These are phyloP conservation scores for Myotis pilosus DNA, from an alignment of 2,797 vertebrate species.

Conservation along the genomic window DNA sequence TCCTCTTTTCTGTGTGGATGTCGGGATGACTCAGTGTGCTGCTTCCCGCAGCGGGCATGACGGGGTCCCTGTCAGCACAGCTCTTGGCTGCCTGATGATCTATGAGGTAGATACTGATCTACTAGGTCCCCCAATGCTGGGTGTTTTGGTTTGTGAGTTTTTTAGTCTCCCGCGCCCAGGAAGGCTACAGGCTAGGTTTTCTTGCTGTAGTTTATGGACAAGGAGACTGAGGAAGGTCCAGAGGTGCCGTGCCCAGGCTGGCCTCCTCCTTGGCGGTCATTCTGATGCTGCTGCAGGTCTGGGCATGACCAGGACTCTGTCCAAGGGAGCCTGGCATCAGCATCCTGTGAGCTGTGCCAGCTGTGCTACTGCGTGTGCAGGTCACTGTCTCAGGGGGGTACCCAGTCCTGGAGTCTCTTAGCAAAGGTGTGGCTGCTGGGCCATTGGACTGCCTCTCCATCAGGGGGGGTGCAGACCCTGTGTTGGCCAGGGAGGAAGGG, in stretches of 20 bases:
- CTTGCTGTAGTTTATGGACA: background rate
- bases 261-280: background rate
- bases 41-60: background rate
- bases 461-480: background rate
- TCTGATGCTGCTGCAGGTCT: background rate
- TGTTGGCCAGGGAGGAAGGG: background rate
- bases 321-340: background rate
- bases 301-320: background rate
- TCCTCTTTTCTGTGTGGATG: background rate
- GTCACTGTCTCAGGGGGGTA: background rate
- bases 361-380: background rate
- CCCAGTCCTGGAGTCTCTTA: background rate
- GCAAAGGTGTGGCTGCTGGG: background rate
- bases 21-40: background rate
- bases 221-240: background rate
- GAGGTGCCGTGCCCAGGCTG: background rate
- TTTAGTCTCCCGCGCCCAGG: background rate
- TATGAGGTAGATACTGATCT: background rate
- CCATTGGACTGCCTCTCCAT: background rate
- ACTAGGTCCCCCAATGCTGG: background rate
- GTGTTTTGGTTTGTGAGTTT: background rate
- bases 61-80: background rate
- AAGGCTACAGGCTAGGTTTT: background rate
- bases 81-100: background rate
- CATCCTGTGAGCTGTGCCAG: background rate